Percentiles rank a stretch among this genome's conserved stretches.
Conservation (phyloP, 2,888 invertebrate species). For the Calliphora vomitoria region DNA sequence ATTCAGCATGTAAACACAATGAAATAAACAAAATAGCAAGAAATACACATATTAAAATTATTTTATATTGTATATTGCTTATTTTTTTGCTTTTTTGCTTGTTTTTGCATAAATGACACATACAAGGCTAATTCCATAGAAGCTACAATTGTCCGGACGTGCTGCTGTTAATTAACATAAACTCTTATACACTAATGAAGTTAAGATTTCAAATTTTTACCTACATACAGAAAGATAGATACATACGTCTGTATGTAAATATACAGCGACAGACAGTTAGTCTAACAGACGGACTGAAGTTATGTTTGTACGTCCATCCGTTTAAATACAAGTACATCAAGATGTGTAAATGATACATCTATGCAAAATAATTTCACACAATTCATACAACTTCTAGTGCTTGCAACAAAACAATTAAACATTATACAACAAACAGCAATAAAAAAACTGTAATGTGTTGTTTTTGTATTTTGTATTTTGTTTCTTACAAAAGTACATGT, state of each 20-base stretch:
- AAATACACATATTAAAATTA: slow-evolving; percentile 19
- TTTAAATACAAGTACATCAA: slow-evolving; percentile 27
- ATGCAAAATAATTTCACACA: slow-evolving; percentile 61
- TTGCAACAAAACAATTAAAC: slow-evolving; percentile 55
- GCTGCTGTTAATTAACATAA: slow-evolving; percentile 69
- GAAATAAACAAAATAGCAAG: slow-evolving; percentile 19
- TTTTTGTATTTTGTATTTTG: not conserved
- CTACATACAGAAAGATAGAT: slow-evolving; percentile 6
- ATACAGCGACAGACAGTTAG: not conserved
- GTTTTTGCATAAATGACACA: slow-evolving; percentile 50
- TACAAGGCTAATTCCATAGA: slow-evolving; percentile 62
- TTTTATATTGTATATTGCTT: slow-evolving; percentile 32
- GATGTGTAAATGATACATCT: slow-evolving; percentile 61
- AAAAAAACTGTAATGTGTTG: slow-evolving; percentile 27
- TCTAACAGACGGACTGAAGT: slow-evolving; percentile 10
- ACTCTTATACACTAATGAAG: slow-evolving; percentile 57
- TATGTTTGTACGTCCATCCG: not conserved
- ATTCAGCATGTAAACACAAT: slow-evolving; percentile 44
- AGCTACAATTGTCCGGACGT: slow-evolving; percentile 56
- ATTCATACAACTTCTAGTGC: not conserved
- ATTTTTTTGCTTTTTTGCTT: slow-evolving; percentile 8
- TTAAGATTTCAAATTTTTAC: slow-evolving; percentile 49
- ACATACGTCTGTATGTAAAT: not conserved
- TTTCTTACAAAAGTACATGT: slow-evolving; percentile 51
- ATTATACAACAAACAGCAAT: not conserved